These are phyloP conservation scores for Morone chrysops DNA, from an alignment of 2,113 vertebrate species.

Conservation along the genomic window DNA sequence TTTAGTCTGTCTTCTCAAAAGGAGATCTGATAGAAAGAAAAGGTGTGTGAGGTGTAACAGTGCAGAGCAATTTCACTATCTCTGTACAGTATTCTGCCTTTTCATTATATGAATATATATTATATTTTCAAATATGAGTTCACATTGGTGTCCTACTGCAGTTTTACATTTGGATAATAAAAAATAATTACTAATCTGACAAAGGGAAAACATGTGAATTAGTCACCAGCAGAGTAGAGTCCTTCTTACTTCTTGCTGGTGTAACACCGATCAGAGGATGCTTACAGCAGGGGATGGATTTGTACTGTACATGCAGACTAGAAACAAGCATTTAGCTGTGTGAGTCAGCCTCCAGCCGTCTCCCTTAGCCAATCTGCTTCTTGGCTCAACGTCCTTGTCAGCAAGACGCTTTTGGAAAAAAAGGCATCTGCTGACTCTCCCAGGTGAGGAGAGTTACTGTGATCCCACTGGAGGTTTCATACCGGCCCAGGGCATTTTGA, in stretches of 20 bases:
- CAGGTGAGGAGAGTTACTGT: slow-evolving; percentile 32
- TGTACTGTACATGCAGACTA: slow-evolving; percentile 19
- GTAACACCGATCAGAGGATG: slow-evolving; percentile 19
- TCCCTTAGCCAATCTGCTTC: slow-evolving; percentile 21
- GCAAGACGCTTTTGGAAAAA: background rate
- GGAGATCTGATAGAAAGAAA: background rate
- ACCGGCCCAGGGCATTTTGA: background rate
- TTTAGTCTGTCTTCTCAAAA: background rate
- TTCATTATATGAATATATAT: background rate
- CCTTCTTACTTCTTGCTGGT: too few species aligned
- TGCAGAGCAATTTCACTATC: background rate
- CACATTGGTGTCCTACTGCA: background rate
- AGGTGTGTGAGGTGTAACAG: background rate
- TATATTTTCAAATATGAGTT: background rate
- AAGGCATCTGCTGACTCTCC: slow-evolving; percentile 49
- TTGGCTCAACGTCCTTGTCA: slow-evolving; percentile 25
- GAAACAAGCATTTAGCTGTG: slow-evolving; percentile 32
- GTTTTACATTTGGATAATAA: background rate
- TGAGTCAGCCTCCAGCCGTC: slow-evolving; percentile 45
- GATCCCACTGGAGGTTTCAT: slow-evolving; percentile 19
- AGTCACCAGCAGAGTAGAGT: slow-evolving; percentile 22
- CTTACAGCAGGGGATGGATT: slow-evolving; percentile 32
- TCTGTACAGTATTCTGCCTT: background rate
- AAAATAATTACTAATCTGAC: background rate
- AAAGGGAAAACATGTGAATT: background rate